Percentiles rank a stretch among this genome's conserved stretches.
Conservation (phyloP, 2,113 vertebrate genomes). For the Erpornis zantholeuca region DNA sequence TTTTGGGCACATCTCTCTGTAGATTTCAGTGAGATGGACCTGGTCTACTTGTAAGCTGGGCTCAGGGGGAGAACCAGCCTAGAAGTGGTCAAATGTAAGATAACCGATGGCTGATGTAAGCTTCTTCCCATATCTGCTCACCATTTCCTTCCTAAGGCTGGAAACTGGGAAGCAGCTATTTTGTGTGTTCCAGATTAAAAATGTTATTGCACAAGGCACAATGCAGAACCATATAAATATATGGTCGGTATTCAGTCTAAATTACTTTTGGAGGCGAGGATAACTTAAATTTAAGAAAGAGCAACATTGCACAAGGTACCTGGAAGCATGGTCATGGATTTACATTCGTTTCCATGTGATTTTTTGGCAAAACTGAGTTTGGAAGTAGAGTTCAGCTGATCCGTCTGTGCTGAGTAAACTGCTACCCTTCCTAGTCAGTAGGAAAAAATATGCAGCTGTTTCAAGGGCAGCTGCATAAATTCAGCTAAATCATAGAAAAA, state of each 20-base stretch:
- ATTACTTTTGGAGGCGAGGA: not conserved
- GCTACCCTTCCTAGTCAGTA: conserved; percentile 30
- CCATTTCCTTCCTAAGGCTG: not conserved
- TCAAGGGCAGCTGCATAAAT: conserved; percentile 67
- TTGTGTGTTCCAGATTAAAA: not conserved
- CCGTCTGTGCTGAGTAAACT: conserved; percentile 3
- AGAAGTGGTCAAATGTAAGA: not conserved
- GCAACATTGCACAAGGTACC: not conserved
- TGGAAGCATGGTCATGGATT: not conserved
- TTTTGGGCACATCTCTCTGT: not conserved
- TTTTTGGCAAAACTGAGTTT: not conserved
- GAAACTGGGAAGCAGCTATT: not conserved
- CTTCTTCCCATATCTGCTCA: not conserved
- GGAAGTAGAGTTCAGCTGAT: not conserved
- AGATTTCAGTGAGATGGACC: not conserved
- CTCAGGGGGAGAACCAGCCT: not conserved
- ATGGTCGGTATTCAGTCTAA: not conserved
- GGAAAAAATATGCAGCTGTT: conserved; percentile 60
- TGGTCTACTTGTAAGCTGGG: not conserved
- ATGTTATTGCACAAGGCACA: not conserved
- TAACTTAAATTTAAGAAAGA: not conserved
- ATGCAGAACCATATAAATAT: not conserved
- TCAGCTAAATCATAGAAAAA: conserved; percentile 54
- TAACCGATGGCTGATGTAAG: not conserved
- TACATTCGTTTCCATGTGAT: not conserved